Base-by-base conservation (phyloP, 1,140 invertebrate species). In the Acromyrmex echinatior region DNA sequence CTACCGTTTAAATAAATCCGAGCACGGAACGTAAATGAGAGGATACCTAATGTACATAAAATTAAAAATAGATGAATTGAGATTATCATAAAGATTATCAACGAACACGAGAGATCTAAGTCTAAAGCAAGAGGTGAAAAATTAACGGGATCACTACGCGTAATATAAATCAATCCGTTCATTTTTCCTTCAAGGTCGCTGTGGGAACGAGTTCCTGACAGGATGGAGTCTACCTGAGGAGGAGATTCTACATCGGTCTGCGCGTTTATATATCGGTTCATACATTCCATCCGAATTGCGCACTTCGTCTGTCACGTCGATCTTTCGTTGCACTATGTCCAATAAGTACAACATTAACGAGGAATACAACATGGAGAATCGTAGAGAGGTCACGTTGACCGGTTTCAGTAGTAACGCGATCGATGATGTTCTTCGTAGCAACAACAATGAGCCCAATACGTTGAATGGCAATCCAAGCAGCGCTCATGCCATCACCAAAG, bases 271-370 rank as follows among this genome's bases (percentile, higher is more conserved):
- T 58, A 74, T 71, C 63, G 39, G 56, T 68, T 39, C 28, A 45
- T 28, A 45, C 58, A n/a, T 65, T 25, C 16, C 60, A 18, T 31
- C 71, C 39, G 71, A 31, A 53, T 86, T 70, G 39, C 51, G 39
- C 51, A n/a, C 45, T 49, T 58, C 14, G 31, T 51, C 60, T 58
- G 21, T 45, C 45, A 25, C 35, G 39, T 35, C 68, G 74, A 60
- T 77, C 10, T n/a, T 31, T 25, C 14, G 25, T 6, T n/a, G 3
- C 12, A 93, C 74, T 66, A 95, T 95, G 95, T 92, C 93, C 28
- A 94, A 35, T 35, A 35, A 90, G 63, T 95, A 95, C 86, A 93
- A 94, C 68, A 86, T 95, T 12, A 87, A 94, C 79, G 88, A 93
- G 68, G 92, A 93, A 5, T 88, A 87, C 82, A 92, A 94, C 68